Evolutionary conservation across 2,888 invertebrate species (phyloP).

Genomic region (Hypolimnas misippus): DNA sequence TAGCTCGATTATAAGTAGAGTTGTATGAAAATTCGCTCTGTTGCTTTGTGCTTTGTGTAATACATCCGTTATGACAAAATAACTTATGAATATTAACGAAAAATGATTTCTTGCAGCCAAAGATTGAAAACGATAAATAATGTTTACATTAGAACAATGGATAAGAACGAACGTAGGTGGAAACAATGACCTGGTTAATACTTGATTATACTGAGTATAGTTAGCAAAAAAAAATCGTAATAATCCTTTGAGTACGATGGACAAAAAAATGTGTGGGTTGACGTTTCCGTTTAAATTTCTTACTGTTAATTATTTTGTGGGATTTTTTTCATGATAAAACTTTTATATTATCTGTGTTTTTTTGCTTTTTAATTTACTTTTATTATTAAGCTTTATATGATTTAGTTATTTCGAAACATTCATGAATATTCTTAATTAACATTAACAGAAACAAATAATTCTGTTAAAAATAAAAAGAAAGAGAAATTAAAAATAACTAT

Average conservation of each 20-base stretch:
- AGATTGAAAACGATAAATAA: slow-evolving; percentile 20
- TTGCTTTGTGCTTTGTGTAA: too few relatives aligned
- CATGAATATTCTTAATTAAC: too few relatives aligned
- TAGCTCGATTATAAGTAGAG: too few relatives aligned
- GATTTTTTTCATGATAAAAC: background rate
- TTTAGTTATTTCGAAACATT: too few relatives aligned
- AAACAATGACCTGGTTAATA: slow-evolving; percentile 44
- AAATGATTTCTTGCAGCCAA: slow-evolving; percentile 14
- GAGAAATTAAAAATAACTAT: too few relatives aligned
- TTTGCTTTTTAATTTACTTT: background rate
- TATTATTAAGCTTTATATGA: too few relatives aligned
- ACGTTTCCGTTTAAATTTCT: background rate
- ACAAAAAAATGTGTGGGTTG: slow-evolving; percentile 15
- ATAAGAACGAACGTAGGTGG: slow-evolving; percentile 34
- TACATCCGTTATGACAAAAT: too few relatives aligned
- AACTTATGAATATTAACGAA: too few relatives aligned
- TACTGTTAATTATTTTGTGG: background rate
- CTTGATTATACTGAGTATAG: slow-evolving; percentile 27
- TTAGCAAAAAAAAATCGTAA: slow-evolving; percentile 10
- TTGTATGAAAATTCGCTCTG: too few relatives aligned
- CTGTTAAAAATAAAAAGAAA: too few relatives aligned
- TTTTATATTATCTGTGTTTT: background rate
- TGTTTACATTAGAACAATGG: slow-evolving; percentile 41
- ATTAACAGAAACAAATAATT: too few relatives aligned
- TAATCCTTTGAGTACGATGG: background rate